Evolutionary conservation across 2,888 invertebrate species (phyloP).

Genomic region (Tinea trinotella): DNA sequence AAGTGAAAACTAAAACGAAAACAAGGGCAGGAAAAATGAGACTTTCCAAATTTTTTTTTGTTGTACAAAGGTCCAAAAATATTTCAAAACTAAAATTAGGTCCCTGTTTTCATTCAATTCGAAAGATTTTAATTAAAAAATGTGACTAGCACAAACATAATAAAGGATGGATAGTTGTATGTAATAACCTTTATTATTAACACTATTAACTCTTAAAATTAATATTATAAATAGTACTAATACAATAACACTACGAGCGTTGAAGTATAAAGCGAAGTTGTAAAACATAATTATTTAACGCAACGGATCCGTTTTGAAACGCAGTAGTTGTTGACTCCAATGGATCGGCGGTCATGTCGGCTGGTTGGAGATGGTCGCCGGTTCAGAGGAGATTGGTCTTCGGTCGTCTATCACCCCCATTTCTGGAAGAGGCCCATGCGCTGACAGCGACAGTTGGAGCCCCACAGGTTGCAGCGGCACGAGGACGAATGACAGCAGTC

Average conservation of each 20-base stretch:
- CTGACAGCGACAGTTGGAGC: slow-evolving; percentile 90
- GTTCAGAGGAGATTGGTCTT: slow-evolving; percentile 39
- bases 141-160: slow-evolving; percentile 30
- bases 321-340: slow-evolving; percentile 52
- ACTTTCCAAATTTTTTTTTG: slow-evolving; percentile 22
- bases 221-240: neutral
- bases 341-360: slow-evolving; percentile 62
- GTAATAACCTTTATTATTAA: slow-evolving; percentile 21
- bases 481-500: slow-evolving; percentile 90
- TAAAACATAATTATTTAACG: slow-evolving; percentile 29
- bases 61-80: slow-evolving; percentile 65
- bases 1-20: slow-evolving; percentile 15
- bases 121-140: slow-evolving; percentile 41
- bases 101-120: slow-evolving; percentile 57
- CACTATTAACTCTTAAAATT: slow-evolving; percentile 1
- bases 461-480: slow-evolving; percentile 91
- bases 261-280: slow-evolving; percentile 14
- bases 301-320: slow-evolving; percentile 53
- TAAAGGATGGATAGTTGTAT: slow-evolving; percentile 31
- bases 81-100: slow-evolving; percentile 59
- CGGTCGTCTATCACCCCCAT: slow-evolving; percentile 76
- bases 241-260: slow-evolving; percentile 1
- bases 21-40: neutral
- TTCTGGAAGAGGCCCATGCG: slow-evolving; percentile 91
- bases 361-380: slow-evolving; percentile 52